A percentile compares a stretch with the other conserved stretches of the same genome.
Evolutionary conservation across 2,113 vertebrate species (phyloP).

Genomic region (Indicator indicator): DNA sequence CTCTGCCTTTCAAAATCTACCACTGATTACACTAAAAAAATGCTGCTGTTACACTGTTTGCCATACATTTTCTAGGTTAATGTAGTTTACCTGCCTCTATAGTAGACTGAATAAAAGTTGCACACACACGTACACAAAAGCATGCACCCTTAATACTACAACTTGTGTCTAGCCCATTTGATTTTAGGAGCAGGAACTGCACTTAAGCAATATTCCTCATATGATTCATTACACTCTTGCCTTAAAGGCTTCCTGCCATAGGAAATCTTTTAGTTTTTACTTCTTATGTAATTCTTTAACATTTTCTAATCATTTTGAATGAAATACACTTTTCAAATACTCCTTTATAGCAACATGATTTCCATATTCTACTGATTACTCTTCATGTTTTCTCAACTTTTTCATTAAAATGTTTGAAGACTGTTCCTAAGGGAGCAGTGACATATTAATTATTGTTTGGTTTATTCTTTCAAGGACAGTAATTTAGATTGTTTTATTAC

Average conservation of each 20-base stretch:
- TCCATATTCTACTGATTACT: background rate
- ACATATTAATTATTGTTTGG: constrained; percentile 53
- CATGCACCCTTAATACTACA: background rate
- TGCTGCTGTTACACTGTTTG: background rate
- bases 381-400: background rate
- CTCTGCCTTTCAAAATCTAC: background rate
- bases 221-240: background rate
- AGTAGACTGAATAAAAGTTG: background rate
- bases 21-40: background rate
- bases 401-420: background rate
- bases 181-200: background rate
- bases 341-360: background rate
- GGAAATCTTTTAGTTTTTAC: background rate
- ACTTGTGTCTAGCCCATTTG: background rate
- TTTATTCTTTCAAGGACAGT: constrained; percentile 61
- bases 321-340: background rate
- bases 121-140: background rate
- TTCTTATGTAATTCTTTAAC: background rate
- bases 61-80: background rate
- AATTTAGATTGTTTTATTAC: constrained; percentile 68
- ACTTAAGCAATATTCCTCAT: background rate
- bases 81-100: background rate
- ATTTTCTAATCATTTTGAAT: background rate
- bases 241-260: background rate
- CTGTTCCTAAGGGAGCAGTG: constrained; percentile 10